A percentile compares a stretch with the other conserved stretches of the same genome.
Evolutionary conservation across 2,113 vertebrate genomes (phyloP).

Genomic region (Hemibagrus wyckioides): DNA sequence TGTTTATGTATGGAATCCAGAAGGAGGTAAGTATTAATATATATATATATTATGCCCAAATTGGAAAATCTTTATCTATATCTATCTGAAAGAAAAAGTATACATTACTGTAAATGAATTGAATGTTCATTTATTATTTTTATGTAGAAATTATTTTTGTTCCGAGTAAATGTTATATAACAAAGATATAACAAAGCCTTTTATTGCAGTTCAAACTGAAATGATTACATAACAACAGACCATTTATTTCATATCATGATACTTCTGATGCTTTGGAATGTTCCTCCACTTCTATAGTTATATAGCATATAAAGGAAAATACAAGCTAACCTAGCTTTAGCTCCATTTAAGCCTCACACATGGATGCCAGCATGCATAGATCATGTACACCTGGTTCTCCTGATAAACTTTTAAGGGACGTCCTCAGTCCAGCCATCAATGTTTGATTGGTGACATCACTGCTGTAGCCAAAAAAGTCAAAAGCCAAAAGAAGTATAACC

Average conservation of each 20-base stretch:
- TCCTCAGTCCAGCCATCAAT: constrained; percentile 18
- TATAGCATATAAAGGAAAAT: constrained; percentile 39
- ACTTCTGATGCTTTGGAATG: constrained; percentile 51
- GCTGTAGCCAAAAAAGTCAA: constrained; percentile 8
- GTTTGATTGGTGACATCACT: not conserved
- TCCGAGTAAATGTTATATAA: constrained; percentile 58
- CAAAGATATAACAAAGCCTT: constrained; percentile 57
- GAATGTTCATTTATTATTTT: constrained; percentile 41
- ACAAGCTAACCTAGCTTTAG: constrained; percentile 38
- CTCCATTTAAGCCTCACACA: constrained; percentile 35
- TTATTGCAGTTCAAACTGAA: constrained; percentile 53
- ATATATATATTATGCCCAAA: constrained; percentile 32
- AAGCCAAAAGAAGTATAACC: not conserved
- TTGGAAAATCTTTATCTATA: constrained; percentile 44
- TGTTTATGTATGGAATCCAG: constrained; percentile 41
- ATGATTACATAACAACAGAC: not conserved
- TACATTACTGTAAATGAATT: constrained; percentile 52
- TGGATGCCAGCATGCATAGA: constrained; percentile 49
- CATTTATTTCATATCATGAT: constrained; percentile 25
- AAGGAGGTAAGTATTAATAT: constrained; percentile 24
- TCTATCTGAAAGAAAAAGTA: constrained; percentile 47
- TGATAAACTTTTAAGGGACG: constrained; percentile 6
- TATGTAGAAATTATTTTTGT: constrained; percentile 66
- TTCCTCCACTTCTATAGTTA: constrained; percentile 38
- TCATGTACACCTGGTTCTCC: constrained; percentile 18